phyloP scores from a whole-genome alignment of 2,888 invertebrate genomes.

The Drosophila percnosoma region DNA sequence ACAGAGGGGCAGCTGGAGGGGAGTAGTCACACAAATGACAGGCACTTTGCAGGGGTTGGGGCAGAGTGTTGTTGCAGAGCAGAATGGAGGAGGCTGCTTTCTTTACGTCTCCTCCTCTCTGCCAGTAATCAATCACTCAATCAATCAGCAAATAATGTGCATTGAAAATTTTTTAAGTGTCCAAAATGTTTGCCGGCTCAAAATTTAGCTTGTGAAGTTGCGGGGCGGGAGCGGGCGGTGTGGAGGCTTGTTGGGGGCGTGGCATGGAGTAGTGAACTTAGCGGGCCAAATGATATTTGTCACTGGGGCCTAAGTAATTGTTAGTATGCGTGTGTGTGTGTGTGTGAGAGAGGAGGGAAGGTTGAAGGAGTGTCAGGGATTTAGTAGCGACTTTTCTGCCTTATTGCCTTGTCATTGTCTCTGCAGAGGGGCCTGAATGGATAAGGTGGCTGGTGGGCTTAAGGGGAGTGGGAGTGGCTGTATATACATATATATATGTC shows the following conservation, averaged over 20 bases:
- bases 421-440: not conserved
- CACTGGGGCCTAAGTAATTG: conserved; percentile 54
- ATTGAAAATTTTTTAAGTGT: conserved; percentile 77
- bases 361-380: conserved; percentile 33
- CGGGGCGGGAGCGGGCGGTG: too few relatives aligned
- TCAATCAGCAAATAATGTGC: conserved; percentile 81
- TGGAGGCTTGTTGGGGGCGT: conserved; percentile 9
- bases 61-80: not conserved
- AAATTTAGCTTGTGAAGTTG: conserved; percentile 20
- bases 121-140: conserved; percentile 76
- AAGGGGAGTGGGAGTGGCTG: not conserved
- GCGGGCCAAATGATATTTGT: conserved; percentile 48
- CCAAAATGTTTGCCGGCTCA: conserved; percentile 71
- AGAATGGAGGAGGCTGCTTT: not conserved
- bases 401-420: conserved; percentile 58
- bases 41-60: conserved; percentile 42
- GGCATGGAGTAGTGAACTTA: conserved; percentile 22
- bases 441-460: not conserved
- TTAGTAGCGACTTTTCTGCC: conserved; percentile 49
- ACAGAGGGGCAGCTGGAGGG: not conserved
- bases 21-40: conserved; percentile 50
- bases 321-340: conserved; percentile 1
- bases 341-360: conserved; percentile 1
- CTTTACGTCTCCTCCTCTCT: conserved; percentile 8
- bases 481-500: not conserved